phyloP scores from a whole-genome alignment of 2,113 vertebrate genomes.

The Malurus alboscapulatus region DNA sequence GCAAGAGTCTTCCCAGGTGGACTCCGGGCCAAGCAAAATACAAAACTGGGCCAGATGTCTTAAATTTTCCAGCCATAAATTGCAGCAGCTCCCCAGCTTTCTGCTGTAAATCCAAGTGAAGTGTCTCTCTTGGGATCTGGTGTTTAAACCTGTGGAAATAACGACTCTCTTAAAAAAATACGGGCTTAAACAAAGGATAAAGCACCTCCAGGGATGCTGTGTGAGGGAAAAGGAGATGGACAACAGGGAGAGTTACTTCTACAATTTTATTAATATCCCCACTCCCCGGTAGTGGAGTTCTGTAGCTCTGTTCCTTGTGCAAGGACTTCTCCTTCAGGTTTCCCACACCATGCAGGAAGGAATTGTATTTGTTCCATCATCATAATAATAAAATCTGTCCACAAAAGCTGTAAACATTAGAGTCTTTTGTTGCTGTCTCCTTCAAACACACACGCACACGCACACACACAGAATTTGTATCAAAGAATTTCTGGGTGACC shows the following conservation, averaged over 20 bases:
- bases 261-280: conserved; percentile 75
- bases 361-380: conserved; percentile 41
- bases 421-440: background rate
- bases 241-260: conserved; percentile 10
- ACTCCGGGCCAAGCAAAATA: background rate
- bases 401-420: conserved; percentile 73
- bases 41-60: background rate
- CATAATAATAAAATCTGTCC: conserved; percentile 19
- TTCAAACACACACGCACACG: background rate
- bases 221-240: background rate
- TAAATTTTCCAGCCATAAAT: background rate
- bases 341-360: conserved; percentile 56
- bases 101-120: background rate
- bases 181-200: background rate
- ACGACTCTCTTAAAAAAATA: background rate
- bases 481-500: background rate
- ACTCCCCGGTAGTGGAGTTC: conserved; percentile 47
- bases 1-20: background rate
- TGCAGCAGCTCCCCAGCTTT: background rate
- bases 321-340: conserved; percentile 33
- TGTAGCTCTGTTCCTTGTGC: background rate
- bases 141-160: background rate
- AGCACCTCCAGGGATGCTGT: background rate
- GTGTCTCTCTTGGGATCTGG: background rate
- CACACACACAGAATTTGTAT: background rate